Percentiles rank a stretch among this genome's conserved stretches.
Conservation (phyloP, 2,888 invertebrate species). For the Cheilosia variabilis region DNA sequence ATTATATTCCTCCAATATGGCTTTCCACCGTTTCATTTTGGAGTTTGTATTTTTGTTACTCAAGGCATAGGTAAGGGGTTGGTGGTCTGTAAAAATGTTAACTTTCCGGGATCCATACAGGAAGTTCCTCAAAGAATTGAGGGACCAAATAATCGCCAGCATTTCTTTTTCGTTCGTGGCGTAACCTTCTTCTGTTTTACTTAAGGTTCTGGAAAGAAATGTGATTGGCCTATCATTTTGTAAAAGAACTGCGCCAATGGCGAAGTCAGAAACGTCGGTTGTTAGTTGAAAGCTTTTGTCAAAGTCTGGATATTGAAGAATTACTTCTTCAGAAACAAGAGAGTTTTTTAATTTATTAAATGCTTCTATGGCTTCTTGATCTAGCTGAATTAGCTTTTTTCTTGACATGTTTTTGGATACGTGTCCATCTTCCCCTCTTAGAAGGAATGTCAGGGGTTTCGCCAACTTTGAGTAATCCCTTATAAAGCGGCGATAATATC, state of each 20-base stretch:
- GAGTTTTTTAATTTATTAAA: conserved; percentile 25
- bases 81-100: conserved; percentile 11
- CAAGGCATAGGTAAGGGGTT: background rate
- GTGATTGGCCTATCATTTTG: conserved; percentile 12
- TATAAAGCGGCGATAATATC: no score
- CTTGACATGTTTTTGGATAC: no score
- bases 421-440: no score
- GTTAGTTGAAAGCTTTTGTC: no score
- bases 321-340: conserved; percentile 37
- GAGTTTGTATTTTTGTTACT: no score
- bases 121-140: conserved; percentile 50
- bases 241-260: background rate
- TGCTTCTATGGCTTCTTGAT: no score
- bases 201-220: conserved; percentile 43
- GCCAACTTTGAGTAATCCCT: background rate
- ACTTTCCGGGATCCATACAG: conserved; percentile 49
- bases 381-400: background rate
- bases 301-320: conserved; percentile 47
- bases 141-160: conserved; percentile 39
- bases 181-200: conserved; percentile 55
- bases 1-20: no score
- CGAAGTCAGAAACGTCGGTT: no score
- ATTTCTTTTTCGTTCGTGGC: conserved; percentile 55
- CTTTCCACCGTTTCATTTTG: no score
- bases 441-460: no score